These are phyloP conservation scores for Silvanus unidentatus DNA, from an alignment of 2,888 invertebrate species.

Conservation along the genomic window DNA sequence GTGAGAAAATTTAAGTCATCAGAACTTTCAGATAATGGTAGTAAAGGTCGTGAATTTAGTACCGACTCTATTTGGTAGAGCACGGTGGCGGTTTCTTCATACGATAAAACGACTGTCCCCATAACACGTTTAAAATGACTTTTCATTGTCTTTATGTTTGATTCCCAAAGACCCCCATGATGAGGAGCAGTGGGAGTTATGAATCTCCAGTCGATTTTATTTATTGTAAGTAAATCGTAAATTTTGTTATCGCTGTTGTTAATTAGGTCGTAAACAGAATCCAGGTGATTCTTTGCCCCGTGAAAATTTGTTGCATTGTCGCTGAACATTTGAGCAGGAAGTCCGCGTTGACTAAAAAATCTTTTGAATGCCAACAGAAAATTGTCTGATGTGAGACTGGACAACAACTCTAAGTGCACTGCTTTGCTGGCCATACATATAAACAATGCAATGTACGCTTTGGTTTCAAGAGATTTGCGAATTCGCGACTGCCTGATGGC, in stretches of 20 bases:
- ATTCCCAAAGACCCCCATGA: neutral
- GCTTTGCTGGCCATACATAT: conserved; percentile 15
- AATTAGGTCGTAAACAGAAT: no score
- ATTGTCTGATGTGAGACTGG: conserved; percentile 6
- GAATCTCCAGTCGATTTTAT: neutral
- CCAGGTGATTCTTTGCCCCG: conserved; percentile 15
- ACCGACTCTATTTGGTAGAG: neutral
- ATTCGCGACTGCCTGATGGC: conserved; percentile 8
- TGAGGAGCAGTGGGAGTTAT: neutral
- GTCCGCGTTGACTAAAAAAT: conserved; percentile 13
- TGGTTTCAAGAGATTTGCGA: conserved; percentile 6
- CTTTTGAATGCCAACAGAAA: conserved; percentile 12
- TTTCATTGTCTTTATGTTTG: neutral
- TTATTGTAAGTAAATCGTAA: no score
- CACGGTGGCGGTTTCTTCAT: neutral
- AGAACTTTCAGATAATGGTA: neutral
- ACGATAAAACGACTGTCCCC: neutral
- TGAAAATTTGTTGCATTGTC: conserved; percentile 17
- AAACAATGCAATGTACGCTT: conserved; percentile 14
- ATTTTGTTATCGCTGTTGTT: no score
- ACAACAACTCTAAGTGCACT: conserved; percentile 14
- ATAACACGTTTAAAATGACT: neutral
- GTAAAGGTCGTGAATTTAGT: neutral
- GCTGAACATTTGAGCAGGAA: conserved; percentile 7
- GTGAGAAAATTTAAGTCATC: neutral